Evolutionary conservation across 1,140 invertebrate species (phyloP), one percentile per base, ranked within the genome.

Genomic region (Diachasmimorpha longicaudata): DNA sequence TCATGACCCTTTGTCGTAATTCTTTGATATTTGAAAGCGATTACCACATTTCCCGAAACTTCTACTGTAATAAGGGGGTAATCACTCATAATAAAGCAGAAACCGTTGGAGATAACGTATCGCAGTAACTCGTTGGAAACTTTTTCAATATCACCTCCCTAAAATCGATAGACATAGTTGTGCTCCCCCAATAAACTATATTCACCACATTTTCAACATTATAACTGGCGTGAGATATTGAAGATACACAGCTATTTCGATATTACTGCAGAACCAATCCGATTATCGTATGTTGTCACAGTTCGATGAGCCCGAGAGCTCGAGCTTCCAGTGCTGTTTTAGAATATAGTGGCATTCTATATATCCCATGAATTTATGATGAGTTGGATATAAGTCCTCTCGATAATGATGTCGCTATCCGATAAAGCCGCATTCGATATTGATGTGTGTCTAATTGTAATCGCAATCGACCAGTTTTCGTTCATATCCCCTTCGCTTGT

Each of bases 351-450:
- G n/a, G 48, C 23, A 63, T 63, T 63, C 58, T 23, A 63, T 63
- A 16, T 8, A 31, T 39, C 23, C 23, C 44, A 39, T 79, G 78
- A 81, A 81, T 80, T 76, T 76, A 74, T 78, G 70, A 80, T 80
- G 70, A 75, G 37, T 46, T 76, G 23, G 63, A 63, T 79, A 79
- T 63, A 63, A 63, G 58, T 63, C 58, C 58, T 63, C 58, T 55
- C 8, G 5, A 23, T 63, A 63, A 63, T 63, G 23, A 23, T 63
- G 58, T 63, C 58, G 19, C 25, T 63, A 63, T 63, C 23, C 58
- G 23, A 25, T 63, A 25, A 4, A 23, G 3, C 14, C 23, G 58
- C 58, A 25, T 11, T 63, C 23, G 58, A 63, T 63, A 63, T 63
- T 63, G 21, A 63, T 63, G 11, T n/a, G 23, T 31, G 19, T 63